Conservation (phyloP, 2,888 invertebrate genomes). For the Prosapia bicincta region DNA sequence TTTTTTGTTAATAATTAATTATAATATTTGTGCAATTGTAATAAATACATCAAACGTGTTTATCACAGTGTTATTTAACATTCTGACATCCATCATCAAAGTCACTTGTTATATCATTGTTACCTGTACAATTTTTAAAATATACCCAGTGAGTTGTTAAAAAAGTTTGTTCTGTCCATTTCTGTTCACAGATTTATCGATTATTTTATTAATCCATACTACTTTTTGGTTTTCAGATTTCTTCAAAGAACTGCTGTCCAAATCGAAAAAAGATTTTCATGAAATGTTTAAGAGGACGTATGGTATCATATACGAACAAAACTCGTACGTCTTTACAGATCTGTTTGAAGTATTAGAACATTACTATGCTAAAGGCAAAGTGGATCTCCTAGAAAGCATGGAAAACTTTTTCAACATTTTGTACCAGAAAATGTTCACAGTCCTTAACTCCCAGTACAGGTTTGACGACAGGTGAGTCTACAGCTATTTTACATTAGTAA, state of each 20-base stretch:
- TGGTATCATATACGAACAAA: constrained; percentile 91
- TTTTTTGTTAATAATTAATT: no score
- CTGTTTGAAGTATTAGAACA: constrained; percentile 85
- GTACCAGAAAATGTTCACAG: constrained; percentile 94
- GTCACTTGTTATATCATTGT: no score
- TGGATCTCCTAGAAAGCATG: constrained; percentile 81
- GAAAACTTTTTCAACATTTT: constrained; percentile 90
- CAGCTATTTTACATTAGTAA: no score
- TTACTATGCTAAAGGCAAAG: constrained; percentile 82
- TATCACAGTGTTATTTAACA: no score
- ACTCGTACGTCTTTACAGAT: constrained; percentile 88
- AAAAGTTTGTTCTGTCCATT: neutral
- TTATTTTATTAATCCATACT: no score
- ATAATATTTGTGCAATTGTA: no score
- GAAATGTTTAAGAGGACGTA: constrained; percentile 95
- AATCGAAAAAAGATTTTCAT: constrained; percentile 85
- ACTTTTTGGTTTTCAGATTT: no score
- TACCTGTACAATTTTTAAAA: no score
- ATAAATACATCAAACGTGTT: no score
- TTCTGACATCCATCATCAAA: no score
- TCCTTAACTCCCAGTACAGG: constrained; percentile 87
- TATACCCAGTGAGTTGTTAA: no score
- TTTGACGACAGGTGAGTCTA: constrained; percentile 77
- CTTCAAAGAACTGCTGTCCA: constrained; percentile 78
- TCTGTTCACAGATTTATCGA: no score